Evolutionary conservation across 1,140 invertebrate species (phyloP).

Genomic region (Pseudomyrmex dendroicus): DNA sequence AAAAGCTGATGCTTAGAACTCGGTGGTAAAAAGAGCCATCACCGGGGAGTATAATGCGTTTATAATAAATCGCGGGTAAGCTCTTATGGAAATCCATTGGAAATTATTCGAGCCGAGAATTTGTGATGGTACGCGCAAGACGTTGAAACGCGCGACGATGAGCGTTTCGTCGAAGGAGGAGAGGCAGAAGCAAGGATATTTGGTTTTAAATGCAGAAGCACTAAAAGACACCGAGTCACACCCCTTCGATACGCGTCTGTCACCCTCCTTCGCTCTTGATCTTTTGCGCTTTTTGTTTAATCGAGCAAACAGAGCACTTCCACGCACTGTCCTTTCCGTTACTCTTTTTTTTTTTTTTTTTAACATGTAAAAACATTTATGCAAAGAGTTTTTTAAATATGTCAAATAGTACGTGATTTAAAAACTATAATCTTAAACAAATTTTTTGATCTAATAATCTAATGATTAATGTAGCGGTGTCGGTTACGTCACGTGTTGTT

Average conservation of each 20-base stretch:
- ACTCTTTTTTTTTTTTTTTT: not conserved
- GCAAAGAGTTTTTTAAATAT: not conserved
- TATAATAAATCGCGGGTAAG: conserved; percentile 67
- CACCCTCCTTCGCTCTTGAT: not conserved
- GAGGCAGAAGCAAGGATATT: conserved; percentile 27
- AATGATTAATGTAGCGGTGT: no score
- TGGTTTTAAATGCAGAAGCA: conserved; percentile 48
- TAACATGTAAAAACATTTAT: not conserved
- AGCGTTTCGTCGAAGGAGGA: not conserved
- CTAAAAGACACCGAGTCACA: conserved; percentile 28
- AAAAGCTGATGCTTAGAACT: conserved; percentile 31
- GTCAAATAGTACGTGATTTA: not conserved
- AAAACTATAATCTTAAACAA: not conserved
- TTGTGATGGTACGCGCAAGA: not conserved
- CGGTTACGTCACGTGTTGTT: no score
- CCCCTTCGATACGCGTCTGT: conserved; percentile 12
- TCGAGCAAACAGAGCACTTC: not conserved
- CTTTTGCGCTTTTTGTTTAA: conserved; percentile 14
- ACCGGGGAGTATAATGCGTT: conserved; percentile 61
- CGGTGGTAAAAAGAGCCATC: conserved; percentile 57
- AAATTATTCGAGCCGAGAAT: conserved; percentile 59
- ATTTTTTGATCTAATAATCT: no score
- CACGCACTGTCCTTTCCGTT: not conserved
- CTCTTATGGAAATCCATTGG: conserved; percentile 55
- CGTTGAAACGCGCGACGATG: conserved; percentile 19